phyloP scores from a whole-genome alignment of 2,113 vertebrate genomes.

The Hippoglossus stenolepis region DNA sequence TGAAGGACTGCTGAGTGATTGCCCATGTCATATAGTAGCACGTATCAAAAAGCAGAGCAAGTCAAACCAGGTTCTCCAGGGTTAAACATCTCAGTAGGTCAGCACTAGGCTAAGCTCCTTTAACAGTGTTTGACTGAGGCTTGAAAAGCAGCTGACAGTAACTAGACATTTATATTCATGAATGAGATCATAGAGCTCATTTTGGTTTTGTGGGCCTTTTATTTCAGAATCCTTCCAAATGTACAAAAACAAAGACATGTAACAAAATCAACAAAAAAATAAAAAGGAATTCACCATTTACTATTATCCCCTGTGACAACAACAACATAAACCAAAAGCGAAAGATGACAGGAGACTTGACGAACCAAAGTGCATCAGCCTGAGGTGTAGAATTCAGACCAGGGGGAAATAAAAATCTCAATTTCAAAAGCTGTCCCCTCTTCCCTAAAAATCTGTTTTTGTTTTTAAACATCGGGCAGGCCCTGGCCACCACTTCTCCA shows the following conservation, averaged over 20 bases:
- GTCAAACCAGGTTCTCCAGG: no score
- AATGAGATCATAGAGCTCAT: constrained; percentile 19
- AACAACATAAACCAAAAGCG: constrained; percentile 51
- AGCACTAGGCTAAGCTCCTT: no score
- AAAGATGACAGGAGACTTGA: constrained; percentile 68
- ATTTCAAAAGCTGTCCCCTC: constrained; percentile 69
- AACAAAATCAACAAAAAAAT: constrained; percentile 61
- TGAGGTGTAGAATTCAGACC: constrained; percentile 69
- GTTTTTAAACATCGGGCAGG: constrained; percentile 62
- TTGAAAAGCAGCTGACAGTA: background rate
- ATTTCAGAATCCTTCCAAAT: constrained; percentile 86
- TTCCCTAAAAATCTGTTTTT: constrained; percentile 65
- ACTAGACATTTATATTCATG: background rate
- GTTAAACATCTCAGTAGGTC: no score
- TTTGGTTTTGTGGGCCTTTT: constrained; percentile 84
- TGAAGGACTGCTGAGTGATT: no score
- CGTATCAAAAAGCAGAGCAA: no score
- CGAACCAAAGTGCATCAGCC: constrained; percentile 80
- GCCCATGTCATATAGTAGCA: no score
- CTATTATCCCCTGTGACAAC: constrained; percentile 58
- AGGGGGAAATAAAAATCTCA: constrained; percentile 67
- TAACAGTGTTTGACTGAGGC: no score
- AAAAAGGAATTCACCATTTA: constrained; percentile 59
- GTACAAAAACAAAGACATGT: constrained; percentile 82
- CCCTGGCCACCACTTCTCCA: constrained; percentile 70